A percentile compares a stretch with the other conserved stretches of the same genome.
These are phyloP conservation scores for Colaptes auratus DNA, from an alignment of 2,113 vertebrate species.

Conservation along the genomic window DNA sequence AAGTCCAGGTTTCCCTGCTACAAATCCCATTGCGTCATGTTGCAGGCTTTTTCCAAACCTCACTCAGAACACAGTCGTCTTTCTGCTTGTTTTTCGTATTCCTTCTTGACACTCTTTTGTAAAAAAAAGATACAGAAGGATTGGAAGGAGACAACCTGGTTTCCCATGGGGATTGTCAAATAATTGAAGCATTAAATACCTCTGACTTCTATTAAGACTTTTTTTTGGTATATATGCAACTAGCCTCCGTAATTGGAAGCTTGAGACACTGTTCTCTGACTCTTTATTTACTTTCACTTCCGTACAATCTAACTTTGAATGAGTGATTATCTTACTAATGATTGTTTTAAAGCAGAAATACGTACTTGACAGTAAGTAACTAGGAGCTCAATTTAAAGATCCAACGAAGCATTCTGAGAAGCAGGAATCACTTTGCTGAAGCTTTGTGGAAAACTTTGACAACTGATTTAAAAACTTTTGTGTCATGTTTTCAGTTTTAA, in stretches of 20 bases:
- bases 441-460: background rate
- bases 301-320: background rate
- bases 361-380: background rate
- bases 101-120: background rate
- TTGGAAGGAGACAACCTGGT: background rate
- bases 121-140: background rate
- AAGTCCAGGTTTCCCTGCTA: slow-evolving; percentile 20
- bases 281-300: background rate
- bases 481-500: background rate
- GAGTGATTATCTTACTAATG: background rate
- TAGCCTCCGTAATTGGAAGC: fast-evolving
- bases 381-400: background rate
- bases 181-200: background rate
- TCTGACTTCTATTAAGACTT: background rate
- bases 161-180: background rate
- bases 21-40: background rate
- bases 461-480: background rate
- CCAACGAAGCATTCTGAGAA: background rate
- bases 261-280: background rate
- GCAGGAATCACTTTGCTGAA: background rate
- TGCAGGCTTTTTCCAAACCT: background rate
- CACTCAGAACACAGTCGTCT: background rate
- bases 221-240: fast-evolving
- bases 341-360: background rate
- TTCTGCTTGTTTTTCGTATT: background rate